Evolutionary conservation across 30 jellyfish, hydroid and myxozoan species (phyloP).

Genomic region (Haliclystus octoradiatus): DNA sequence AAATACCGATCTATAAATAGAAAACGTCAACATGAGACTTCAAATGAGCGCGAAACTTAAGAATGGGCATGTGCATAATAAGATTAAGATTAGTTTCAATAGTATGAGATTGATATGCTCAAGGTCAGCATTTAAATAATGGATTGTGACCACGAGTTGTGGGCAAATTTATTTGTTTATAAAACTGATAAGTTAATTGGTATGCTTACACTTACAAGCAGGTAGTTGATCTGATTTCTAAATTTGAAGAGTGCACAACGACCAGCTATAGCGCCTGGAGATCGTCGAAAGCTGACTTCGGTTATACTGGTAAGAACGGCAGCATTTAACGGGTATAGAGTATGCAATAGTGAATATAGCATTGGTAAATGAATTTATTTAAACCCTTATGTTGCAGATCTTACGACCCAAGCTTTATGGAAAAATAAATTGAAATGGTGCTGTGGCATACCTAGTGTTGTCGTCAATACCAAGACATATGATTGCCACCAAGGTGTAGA

Average conservation of each 20-base stretch:
- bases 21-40: no score
- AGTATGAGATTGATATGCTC: no score
- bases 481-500: constrained; percentile 24
- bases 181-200: neutral
- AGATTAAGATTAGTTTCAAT: no score
- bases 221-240: neutral
- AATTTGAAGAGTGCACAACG: neutral
- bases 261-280: neutral
- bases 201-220: constrained; percentile 1
- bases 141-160: no score
- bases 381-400: no score
- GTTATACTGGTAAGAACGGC: neutral
- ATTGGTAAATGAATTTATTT: no score
- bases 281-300: neutral
- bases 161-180: neutral
- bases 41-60: no score
- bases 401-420: no score
- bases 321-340: neutral
- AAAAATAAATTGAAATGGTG: neutral
- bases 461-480: constrained; percentile 10
- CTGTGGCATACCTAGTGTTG: constrained; percentile 1
- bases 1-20: no score
- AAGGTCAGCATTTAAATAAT: no score
- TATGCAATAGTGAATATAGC: neutral
- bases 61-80: no score